Evolutionary conservation across 2,888 invertebrate genomes (phyloP), one percentile per base, ranked within the genome.

Genomic region (Bedellia somnulentella): DNA sequence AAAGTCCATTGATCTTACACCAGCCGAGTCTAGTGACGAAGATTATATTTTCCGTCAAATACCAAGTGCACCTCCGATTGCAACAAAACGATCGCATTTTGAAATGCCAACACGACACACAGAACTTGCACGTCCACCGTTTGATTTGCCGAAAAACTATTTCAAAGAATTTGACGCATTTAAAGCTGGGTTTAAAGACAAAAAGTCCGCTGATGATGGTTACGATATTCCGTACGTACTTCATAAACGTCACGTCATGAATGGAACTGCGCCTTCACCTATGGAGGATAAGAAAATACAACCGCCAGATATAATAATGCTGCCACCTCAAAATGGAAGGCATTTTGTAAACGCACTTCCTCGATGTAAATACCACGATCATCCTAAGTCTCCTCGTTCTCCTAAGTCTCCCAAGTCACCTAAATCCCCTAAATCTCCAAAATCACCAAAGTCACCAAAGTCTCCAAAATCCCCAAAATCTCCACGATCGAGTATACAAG

Each of bases 211-310:
- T 3, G 68, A 73, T 38, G 70, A 81, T 42, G 85, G 85, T 17
- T 76, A 77, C 40, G 91, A 91, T 41, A 91, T 92, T 49, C 88
- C 91, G 0, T 92, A 92, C 46, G 87, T 88, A 4, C 64, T 91
- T 29, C 90, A 91, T 51, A 91, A 91, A 49, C 79, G 90, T 3
- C 90, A 91, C 50, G 80, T 90, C 1, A 87, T 90, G 85, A 91
- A 91, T 49, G 90, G 90, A 1, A 89, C 89, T 1, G 87, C 87
- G 0, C 80, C 83, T 0, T 78, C 80, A 1, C 78, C 80, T 3
- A 60, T 73, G 28, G 76, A 78, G 23, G 76, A 64, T 35, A 57
- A 54, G 28, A 61, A 62, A 30, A 63, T 54, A 17, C 66, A 63
- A 5, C 73, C 73, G 3, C 73, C 75, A 4, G 76, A 76, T 45